phyloP scores from a whole-genome alignment of 2,113 vertebrate species.

The Gallinago paraguaiae region DNA sequence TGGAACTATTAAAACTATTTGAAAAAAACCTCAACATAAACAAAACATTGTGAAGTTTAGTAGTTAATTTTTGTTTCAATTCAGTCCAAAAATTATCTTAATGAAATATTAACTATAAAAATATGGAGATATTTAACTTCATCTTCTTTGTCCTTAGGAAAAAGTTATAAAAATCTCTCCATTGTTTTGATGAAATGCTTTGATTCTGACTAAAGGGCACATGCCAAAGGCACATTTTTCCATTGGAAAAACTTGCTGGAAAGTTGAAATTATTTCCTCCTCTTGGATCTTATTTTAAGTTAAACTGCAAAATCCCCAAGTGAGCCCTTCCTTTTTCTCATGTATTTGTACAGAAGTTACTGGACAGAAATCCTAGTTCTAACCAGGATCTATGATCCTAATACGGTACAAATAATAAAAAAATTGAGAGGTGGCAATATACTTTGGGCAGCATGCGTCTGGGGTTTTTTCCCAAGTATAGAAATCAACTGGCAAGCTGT shows the following conservation, averaged over 20 bases:
- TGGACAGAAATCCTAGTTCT: not conserved
- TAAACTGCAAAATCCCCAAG: not conserved
- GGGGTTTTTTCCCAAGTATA: not conserved
- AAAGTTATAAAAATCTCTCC: not conserved
- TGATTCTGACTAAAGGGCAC: not conserved
- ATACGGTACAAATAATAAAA: not conserved
- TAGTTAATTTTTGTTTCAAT: not conserved
- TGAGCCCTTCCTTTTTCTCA: not conserved
- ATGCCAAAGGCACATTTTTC: not conserved
- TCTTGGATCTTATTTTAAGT: not conserved
- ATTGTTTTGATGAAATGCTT: not conserved
- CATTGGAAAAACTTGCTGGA: conserved; percentile 2
- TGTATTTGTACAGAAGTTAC: not conserved
- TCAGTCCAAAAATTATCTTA: not conserved
- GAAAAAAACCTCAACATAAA: not conserved
- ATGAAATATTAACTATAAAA: not conserved
- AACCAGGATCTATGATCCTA: not conserved
- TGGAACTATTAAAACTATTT: not conserved
- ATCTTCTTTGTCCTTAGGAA: not conserved
- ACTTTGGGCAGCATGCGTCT: not conserved
- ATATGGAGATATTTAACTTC: not conserved
- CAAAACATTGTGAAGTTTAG: not conserved
- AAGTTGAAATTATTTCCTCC: not conserved
- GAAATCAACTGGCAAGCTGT: not conserved
- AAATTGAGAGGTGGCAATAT: not conserved